Evolutionary conservation across 2,888 invertebrate species (phyloP), one percentile per base, ranked within the genome.

Genomic region (Cyclophora punctaria): DNA sequence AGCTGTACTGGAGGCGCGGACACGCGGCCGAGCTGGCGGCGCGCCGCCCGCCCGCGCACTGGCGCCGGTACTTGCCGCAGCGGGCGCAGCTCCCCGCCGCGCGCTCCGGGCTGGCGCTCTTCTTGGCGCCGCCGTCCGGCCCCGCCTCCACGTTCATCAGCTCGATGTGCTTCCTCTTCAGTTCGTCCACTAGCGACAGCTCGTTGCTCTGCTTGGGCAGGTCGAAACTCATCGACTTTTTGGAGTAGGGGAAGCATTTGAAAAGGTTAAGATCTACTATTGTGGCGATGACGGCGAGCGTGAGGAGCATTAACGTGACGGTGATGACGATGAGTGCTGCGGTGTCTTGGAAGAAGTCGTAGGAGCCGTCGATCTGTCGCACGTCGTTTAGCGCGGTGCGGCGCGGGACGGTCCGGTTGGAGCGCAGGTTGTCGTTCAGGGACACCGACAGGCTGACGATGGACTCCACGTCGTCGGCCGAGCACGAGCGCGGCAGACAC

Each of bases 401-500:
- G 49, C 89, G 74, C 3, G 85, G 80, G 1, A 80, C 60, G 2
- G 83, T 77, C 48, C 70, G 77, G 56, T 81, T 83, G 4, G 75
- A 68, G 51, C 80, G 78, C 40, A 83, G 64, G 51, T 85, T 80
- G 51, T 86, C 84, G 54, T 80, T 84, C 43, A 87, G 73, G 73
- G 83, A 83, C 33, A 83, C 76, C 7, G 87, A 85, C 63, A 90
- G 89, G 53, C 81, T 78, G n/a, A 91, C 64, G 40, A 90, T 69
- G 2, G 83, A 78, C 33, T 76, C 68, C 0, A 90, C 71, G 59
- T 91, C 90, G 1, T 78, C 67, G 0, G 72, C 56, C 0, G 66
- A 60, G 60, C 91, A 91, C 37, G 83, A 78, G 1, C 75, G 68
- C 2, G 90, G 91, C 34, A 90, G 60, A 50, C 90, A 91, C 3